phyloP scores from a whole-genome alignment of 2,888 invertebrate genomes.

The Tenthredo mesomela region DNA sequence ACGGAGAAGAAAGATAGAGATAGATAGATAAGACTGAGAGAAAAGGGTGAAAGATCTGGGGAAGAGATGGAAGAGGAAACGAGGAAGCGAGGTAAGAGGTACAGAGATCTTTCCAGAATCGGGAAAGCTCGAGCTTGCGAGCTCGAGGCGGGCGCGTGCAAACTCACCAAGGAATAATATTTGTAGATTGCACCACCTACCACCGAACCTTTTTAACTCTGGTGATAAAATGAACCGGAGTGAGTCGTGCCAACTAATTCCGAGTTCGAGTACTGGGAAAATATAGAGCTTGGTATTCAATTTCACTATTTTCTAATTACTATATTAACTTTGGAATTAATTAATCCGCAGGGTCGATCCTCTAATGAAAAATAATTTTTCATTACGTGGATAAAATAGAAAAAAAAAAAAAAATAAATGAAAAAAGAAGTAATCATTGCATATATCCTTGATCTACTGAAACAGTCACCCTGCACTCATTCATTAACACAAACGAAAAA shows the following conservation, averaged over 20 bases:
- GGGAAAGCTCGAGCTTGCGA: background rate
- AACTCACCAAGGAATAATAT: slow-evolving; percentile 45
- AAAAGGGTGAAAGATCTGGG: slow-evolving; percentile 25
- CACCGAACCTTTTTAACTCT: slow-evolving; percentile 30
- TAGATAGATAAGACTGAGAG: slow-evolving; percentile 21
- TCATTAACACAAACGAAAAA: background rate
- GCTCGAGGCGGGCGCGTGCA: slow-evolving; percentile 23
- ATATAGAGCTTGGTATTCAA: slow-evolving; percentile 30
- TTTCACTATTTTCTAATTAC: slow-evolving; percentile 42
- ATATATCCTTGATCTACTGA: too few species aligned
- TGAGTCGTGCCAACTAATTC: slow-evolving; percentile 45
- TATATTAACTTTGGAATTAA: slow-evolving; percentile 40
- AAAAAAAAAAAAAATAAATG: background rate
- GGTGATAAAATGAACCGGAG: slow-evolving; percentile 36
- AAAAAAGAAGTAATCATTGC: background rate
- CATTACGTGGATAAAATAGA: background rate
- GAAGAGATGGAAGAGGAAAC: slow-evolving; percentile 1
- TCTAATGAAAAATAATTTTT: slow-evolving; percentile 30
- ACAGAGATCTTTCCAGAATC: slow-evolving; percentile 28
- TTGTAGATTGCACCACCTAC: slow-evolving; percentile 44
- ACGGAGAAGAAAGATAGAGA: background rate
- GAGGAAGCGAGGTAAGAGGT: background rate
- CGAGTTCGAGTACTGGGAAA: slow-evolving; percentile 44
- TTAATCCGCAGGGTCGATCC: slow-evolving; percentile 36
- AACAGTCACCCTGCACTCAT: background rate